Conservation (phyloP, 2,797 vertebrate species). For the Eospalax fontanierii region DNA sequence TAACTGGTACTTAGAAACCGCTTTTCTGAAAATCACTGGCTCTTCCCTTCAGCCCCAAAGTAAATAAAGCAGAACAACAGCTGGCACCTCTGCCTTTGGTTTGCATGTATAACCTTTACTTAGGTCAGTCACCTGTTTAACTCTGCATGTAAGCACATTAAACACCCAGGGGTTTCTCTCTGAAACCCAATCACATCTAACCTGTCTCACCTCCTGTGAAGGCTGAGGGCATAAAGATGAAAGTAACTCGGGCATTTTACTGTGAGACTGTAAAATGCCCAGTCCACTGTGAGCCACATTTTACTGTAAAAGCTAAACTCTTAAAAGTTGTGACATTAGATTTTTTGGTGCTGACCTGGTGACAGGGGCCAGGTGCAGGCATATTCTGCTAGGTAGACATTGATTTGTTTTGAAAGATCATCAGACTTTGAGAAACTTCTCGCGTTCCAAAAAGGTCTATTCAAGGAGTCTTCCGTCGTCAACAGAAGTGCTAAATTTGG, state of each 20-base stretch:
- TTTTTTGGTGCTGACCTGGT: background rate
- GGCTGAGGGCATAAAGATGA: background rate
- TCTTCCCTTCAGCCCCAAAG: too few species aligned
- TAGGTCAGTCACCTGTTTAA: background rate
- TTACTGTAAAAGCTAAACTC: background rate
- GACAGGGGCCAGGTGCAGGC: background rate
- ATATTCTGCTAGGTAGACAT: constrained; percentile 42
- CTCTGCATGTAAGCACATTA: background rate
- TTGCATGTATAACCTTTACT: background rate
- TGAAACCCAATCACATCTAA: background rate
- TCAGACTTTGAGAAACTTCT: constrained; percentile 61
- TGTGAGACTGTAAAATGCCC: background rate
- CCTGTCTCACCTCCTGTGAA: background rate
- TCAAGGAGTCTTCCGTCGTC: constrained; percentile 71
- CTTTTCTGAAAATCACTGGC: background rate
- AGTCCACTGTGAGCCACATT: background rate
- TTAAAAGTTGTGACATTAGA: background rate
- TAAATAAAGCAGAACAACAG: background rate
- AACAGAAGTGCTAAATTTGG: constrained; percentile 68
- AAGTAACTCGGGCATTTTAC: background rate
- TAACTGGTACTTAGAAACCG: too few species aligned
- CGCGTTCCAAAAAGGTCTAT: background rate
- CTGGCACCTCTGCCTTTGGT: background rate
- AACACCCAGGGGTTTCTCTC: too few species aligned
- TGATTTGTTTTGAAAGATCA: constrained; percentile 70